Base-by-base conservation (phyloP, 1,140 invertebrate species). In the Popillia japonica region DNA sequence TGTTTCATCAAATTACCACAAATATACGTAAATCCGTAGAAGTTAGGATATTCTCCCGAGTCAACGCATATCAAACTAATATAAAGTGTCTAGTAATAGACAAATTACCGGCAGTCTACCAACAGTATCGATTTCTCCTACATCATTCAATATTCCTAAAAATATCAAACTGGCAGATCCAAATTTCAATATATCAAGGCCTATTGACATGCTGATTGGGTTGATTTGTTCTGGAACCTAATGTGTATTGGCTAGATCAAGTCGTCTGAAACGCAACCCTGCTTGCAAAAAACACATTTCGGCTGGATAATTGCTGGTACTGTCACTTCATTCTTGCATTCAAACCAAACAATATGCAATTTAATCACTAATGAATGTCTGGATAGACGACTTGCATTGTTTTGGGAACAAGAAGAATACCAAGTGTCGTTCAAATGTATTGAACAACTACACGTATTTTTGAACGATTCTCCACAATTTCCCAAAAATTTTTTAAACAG, bases 201-300 rank as follows among this genome's bases (percentile, higher is more conserved):
- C 61, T 3, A 79, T 86, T 8, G 84, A 87, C 76, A 34, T 86
- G 0, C 76, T 87, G 0, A 82, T 87, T 4, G 84, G 84, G 81
- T 83, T 34, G 84, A 83, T 73, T 17, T 85, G 3, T 86, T 84
- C 34, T 86, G 84, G 81, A 79, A 83, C 20, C 59, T 85, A 7
- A 11, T 87, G 74, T 79, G 79, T 8, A 72, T 77, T 10, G 82
- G 83, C 44, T 80, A 84, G 77, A 61, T 64, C 0, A 10, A 40
- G 17, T 14, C 55, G 6, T 59, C 55, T 20, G n/a, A 59, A 6
- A 59, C 55, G n/a, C 55, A 59, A 59, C 55, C 55, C 17, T 6
- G 6, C n/a, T n/a, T n/a, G n/a, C n/a, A n/a, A n/a, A n/a, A n/a
- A n/a, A n/a, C n/a, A n/a, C n/a, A n/a, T n/a, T 59, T n/a, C n/a